A percentile compares a stretch with the other conserved stretches of the same genome.
Conservation (phyloP, 2,113 vertebrate species). For the Heterocephalus glaber region DNA sequence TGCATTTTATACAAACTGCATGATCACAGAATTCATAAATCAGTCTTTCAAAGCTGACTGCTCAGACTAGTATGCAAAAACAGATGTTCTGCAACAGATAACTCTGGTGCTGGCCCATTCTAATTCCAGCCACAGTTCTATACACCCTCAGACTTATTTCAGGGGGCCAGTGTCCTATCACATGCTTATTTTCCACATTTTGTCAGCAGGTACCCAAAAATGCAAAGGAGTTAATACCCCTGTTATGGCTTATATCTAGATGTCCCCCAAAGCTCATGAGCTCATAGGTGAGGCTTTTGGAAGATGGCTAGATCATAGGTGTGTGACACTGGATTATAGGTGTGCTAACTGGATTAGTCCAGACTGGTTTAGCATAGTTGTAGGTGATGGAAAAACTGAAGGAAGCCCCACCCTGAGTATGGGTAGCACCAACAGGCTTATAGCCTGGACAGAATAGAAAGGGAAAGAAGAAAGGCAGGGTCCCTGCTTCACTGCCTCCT, state of each 20-base stretch:
- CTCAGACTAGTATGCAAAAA: not conserved
- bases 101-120: not conserved
- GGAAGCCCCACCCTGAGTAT: not conserved
- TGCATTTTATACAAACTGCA: constrained; percentile 36
- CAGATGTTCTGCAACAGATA: not conserved
- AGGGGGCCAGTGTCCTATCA: not conserved
- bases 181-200: not conserved
- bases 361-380: not conserved
- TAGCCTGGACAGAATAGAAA: not conserved
- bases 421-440: not conserved
- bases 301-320: not conserved
- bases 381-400: not conserved
- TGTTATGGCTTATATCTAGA: not conserved
- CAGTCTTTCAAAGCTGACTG: constrained; percentile 18
- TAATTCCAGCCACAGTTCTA: not conserved
- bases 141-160: not conserved
- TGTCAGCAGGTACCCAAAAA: not conserved
- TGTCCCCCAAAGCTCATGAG: not conserved
- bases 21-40: constrained; percentile 38
- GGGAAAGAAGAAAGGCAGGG: not conserved
- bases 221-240: not conserved
- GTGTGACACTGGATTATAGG: not conserved
- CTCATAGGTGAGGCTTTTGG: not conserved
- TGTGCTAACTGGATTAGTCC: not conserved
- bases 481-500: not conserved